These are phyloP conservation scores for Fratercula arctica DNA, from an alignment of 2,797 vertebrate species.

Conservation along the genomic window DNA sequence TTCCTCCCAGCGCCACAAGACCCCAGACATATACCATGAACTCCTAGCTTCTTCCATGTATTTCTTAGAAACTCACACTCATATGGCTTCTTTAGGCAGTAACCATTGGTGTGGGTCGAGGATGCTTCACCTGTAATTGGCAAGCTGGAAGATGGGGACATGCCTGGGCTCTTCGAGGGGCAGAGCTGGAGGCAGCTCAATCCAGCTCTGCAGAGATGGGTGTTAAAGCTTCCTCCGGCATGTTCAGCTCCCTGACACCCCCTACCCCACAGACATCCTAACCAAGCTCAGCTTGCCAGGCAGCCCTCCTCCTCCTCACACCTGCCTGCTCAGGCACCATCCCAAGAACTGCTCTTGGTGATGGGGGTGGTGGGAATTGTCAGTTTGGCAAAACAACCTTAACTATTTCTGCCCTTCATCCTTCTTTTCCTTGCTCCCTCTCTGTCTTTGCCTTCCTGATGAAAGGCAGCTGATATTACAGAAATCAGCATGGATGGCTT, in stretches of 20 bases:
- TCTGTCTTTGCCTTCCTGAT: neutral
- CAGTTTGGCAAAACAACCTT: neutral
- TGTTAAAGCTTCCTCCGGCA: neutral
- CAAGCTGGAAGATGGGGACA: neutral
- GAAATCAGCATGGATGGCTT: neutral
- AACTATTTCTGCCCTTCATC: neutral
- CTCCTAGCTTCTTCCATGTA: neutral
- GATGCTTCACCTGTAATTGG: neutral
- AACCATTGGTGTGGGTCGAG: neutral
- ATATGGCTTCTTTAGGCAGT: accelerated
- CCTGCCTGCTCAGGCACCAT: neutral
- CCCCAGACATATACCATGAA: neutral
- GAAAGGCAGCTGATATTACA: neutral
- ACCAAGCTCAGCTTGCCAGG: neutral
- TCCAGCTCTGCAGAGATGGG: neutral
- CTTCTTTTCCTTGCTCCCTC: neutral
- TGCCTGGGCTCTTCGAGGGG: neutral
- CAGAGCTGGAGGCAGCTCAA: neutral
- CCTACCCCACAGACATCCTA: neutral
- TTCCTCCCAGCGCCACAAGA: neutral
- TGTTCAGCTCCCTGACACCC: neutral
- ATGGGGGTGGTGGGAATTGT: neutral
- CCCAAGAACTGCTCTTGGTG: neutral
- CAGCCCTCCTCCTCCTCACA: neutral
- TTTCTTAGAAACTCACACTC: neutral